Evolutionary conservation across 2,888 invertebrate genomes (phyloP), one percentile per base, ranked within the genome.

Genomic region (Harmothoe impar): DNA sequence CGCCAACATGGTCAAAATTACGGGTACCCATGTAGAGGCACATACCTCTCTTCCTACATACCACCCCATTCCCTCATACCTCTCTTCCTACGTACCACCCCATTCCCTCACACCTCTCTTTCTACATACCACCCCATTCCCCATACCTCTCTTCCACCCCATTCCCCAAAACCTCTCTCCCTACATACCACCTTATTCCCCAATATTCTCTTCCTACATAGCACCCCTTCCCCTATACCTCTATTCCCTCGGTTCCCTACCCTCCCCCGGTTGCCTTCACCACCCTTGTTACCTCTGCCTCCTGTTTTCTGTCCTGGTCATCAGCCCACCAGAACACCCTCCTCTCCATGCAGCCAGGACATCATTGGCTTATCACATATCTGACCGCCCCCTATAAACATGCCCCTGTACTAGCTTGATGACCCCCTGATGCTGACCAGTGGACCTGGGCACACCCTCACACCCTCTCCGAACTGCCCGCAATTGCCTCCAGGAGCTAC

Each of bases 211-310:
- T 17, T n/a, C n/a, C 68, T 20, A n/a, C 17, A 7, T 25, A 68
- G 17, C 68, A 20, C 52, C 51, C 5, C 52, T 86, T 86, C 51
- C 29, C 20, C 86, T n/a, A n/a, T n/a, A n/a, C n/a, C 31, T 0
- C 52, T 51, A 25, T 86, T 43, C 86, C 51, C 25, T 51, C 86
- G n/a, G n/a, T n/a, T 43, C 86, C 51, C 23, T 51, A n/a, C 52
- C 86, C 33, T 81, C 81, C n/a, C n/a, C n/a, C n/a, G n/a, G n/a
- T n/a, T n/a, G 23, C 23, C 15, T 10, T 29, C 29, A 23, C 10
- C 62, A 62, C 20, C 62, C 62, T 62, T 62, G n/a, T 62, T 25
- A n/a, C 62, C 20, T 62, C 25, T 62, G 62, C 62, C 62, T 62
- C 62, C 62, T 62, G 62, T 62, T 1, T 62, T 12, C 10, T 25